Conservation (phyloP, 2,797 vertebrate species). For the Danio aesculapii region DNA sequence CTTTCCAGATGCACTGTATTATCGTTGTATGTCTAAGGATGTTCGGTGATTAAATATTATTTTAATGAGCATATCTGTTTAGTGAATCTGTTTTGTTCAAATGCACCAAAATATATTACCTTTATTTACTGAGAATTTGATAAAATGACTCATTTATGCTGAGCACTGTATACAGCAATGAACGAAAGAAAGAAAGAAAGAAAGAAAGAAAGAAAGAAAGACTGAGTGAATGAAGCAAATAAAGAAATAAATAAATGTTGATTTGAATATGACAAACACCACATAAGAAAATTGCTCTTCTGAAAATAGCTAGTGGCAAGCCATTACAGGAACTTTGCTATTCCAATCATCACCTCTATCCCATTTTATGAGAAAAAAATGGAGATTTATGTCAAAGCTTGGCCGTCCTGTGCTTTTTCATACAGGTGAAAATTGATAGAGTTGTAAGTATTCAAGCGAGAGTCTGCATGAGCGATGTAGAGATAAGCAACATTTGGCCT, state of each 20-base stretch:
- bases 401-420: slow-evolving; percentile 5
- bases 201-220: too few relatives aligned
- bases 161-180: too few relatives aligned
- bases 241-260: neutral
- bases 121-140: too few relatives aligned
- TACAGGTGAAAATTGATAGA: slow-evolving; percentile 11
- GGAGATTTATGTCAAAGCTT: slow-evolving; percentile 5
- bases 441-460: slow-evolving; percentile 7
- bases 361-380: neutral
- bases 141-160: too few relatives aligned
- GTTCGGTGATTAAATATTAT: too few relatives aligned
- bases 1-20: too few relatives aligned
- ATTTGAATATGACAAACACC: neutral
- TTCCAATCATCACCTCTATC: slow-evolving; percentile 5
- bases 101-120: too few relatives aligned
- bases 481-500: slow-evolving; percentile 32
- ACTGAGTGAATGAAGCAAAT: too few relatives aligned
- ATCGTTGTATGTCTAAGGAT: too few relatives aligned
- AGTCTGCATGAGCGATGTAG: slow-evolving; percentile 10
- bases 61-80: too few relatives aligned
- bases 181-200: too few relatives aligned
- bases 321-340: neutral
- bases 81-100: too few relatives aligned
- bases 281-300: neutral
- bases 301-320: neutral